Conservation (phyloP, 2,797 vertebrate species). For the Phoxinus dragarum region DNA sequence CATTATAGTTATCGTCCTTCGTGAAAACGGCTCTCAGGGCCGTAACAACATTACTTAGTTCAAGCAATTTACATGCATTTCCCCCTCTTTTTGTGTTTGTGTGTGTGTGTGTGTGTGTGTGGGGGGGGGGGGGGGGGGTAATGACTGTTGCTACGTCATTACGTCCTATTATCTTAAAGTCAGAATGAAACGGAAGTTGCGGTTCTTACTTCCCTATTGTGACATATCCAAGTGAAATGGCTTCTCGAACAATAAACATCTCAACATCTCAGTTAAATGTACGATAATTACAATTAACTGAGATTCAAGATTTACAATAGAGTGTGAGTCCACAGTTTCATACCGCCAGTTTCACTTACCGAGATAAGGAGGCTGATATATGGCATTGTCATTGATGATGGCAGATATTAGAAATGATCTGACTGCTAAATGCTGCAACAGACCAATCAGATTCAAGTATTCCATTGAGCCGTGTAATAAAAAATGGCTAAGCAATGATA, state of each 20-base stretch:
- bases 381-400: not conserved
- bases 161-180: not conserved
- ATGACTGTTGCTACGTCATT: not conserved
- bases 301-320: not conserved
- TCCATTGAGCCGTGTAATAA: not conserved
- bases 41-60: constrained; percentile 1
- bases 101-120: too few relatives aligned
- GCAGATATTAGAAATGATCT: not conserved
- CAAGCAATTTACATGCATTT: not conserved
- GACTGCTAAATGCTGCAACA: not conserved
- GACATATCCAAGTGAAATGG: not conserved
- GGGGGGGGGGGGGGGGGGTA: too few relatives aligned
- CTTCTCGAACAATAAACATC: not conserved
- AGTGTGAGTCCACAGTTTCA: not conserved
- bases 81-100: too few relatives aligned
- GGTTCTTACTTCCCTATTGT: not conserved
- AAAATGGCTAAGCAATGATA: constrained; percentile 6
- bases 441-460: not conserved
- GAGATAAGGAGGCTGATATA: not conserved
- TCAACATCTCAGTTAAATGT: not conserved
- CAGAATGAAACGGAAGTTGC: not conserved
- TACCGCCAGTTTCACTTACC: not conserved
- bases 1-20: not conserved
- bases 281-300: not conserved
- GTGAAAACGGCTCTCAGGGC: not conserved